Conservation (phyloP, 1,140 invertebrate species). For the Popillia japonica region DNA sequence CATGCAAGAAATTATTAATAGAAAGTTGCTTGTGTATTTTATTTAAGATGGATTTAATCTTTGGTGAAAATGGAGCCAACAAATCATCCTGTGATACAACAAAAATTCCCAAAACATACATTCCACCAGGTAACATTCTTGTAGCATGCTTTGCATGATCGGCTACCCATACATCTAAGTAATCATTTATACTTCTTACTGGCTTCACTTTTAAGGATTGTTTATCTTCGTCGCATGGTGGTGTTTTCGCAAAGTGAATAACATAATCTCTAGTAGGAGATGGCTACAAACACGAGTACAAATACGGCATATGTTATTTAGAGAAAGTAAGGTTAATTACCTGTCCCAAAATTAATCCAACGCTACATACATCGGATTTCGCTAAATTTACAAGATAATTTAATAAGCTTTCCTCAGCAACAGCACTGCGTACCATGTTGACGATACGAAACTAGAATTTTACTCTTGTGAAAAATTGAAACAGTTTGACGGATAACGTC, state of each 20-base stretch:
- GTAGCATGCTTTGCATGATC: constrained; percentile 78
- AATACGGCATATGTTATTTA: constrained; percentile 46
- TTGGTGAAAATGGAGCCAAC: constrained; percentile 65
- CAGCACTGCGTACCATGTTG: constrained; percentile 63
- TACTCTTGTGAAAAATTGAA: not conserved
- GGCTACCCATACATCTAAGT: constrained; percentile 70
- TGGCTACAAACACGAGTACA: constrained; percentile 60
- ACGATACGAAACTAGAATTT: constrained; percentile 25
- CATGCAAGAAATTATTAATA: constrained; percentile 67
- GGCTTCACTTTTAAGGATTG: constrained; percentile 50
- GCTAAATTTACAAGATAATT: constrained; percentile 61
- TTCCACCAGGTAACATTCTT: constrained; percentile 83
- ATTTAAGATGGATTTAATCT: constrained; percentile 66
- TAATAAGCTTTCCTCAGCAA: constrained; percentile 61
- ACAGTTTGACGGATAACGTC: constrained; percentile 19
- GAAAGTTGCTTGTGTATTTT: constrained; percentile 66
- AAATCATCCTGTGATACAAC: constrained; percentile 70
- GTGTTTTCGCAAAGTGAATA: constrained; percentile 75
- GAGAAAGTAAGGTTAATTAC: constrained; percentile 60
- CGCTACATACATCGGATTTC: constrained; percentile 65
- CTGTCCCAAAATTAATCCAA: constrained; percentile 74
- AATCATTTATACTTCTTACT: constrained; percentile 56
- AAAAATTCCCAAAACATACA: constrained; percentile 75
- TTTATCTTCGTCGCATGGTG: constrained; percentile 64
- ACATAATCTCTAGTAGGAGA: constrained; percentile 73